phyloP scores from a whole-genome alignment of 1,140 invertebrate genomes.

The Drosophila kohkoa region DNA sequence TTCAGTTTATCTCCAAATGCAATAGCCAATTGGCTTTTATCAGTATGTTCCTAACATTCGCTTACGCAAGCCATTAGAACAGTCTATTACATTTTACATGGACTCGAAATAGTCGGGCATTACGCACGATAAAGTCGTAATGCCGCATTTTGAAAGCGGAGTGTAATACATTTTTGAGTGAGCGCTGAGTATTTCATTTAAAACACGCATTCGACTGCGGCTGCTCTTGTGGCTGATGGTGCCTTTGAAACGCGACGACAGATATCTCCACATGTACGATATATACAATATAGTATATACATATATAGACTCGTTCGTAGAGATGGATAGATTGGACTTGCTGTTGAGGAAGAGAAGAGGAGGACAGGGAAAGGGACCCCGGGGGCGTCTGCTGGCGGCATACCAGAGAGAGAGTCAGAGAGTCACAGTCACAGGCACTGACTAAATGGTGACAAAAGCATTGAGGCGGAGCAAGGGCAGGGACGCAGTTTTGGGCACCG shows the following conservation, averaged over 20 bases:
- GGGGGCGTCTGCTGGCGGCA: slow-evolving; percentile 58
- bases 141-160: slow-evolving; percentile 13
- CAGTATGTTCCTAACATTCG: background rate
- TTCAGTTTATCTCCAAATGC: background rate
- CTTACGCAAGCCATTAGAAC: background rate
- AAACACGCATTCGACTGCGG: slow-evolving; percentile 72
- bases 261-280: slow-evolving; percentile 69
- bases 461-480: slow-evolving; percentile 8
- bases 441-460: slow-evolving; percentile 79
- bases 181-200: slow-evolving; percentile 80
- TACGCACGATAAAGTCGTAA: slow-evolving; percentile 16
- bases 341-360: background rate
- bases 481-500: slow-evolving; percentile 2
- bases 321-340: slow-evolving; percentile 73
- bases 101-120: slow-evolving; percentile 18
- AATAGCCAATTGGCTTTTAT: background rate
- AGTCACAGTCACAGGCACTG: slow-evolving; percentile 41
- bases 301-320: slow-evolving; percentile 8
- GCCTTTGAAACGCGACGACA: slow-evolving; percentile 63
- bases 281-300: slow-evolving; percentile 15
- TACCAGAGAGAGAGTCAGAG: slow-evolving; percentile 22
- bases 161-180: slow-evolving; percentile 74
- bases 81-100: background rate
- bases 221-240: slow-evolving; percentile 42
- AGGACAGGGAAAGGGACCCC: slow-evolving; percentile 2